Evolutionary conservation across 2,113 vertebrate species (phyloP), one percentile per base, ranked within the genome.

Genomic region (Formicarius rufipectus): DNA sequence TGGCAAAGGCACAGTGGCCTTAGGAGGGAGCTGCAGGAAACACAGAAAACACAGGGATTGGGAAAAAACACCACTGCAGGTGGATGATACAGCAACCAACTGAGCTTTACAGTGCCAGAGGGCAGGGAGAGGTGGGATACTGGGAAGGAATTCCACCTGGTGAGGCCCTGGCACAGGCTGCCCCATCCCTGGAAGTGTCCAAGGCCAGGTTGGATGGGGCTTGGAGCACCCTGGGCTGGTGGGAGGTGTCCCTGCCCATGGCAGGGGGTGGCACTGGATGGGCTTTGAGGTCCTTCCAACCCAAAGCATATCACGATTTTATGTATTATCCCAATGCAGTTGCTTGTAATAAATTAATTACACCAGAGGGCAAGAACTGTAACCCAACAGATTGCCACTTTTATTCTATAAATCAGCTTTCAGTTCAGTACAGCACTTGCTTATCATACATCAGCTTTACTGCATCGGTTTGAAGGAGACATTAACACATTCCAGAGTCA

Each of bases 261-360:
- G 79, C 31, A 90, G 55, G 20, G 33, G n/a, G 3, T 40, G 71
- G 47, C 0, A n/a, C 0, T 0, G n/a, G 14, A 23, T 23, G 12
- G 4, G 7, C 2, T 63, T 63, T 49, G 6, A 63, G 12, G 31
- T 2, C 6, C 7, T 63, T 56, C 14, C 56, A 37, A 28, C 0
- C 15, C 64, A 56, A 63, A 71, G 10, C 40, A 63, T 5, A 37
- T 25, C 31, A 50, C 14, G 31, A 69, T 24, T 49, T 30, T 42
- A 5, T 22, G 9, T 7, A 11, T 45, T 9, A 39, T 5, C 28
- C 45, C 59, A 60, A 25, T 19, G 35, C n/a, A 69, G 40, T 49
- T 80, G 21, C 66, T 87, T 87, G 49, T 42, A 76, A 92, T 22
- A 44, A 52, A 84, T 69, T 69, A 79, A 93, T 87, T 73, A 90